These are phyloP conservation scores for Seriola quinqueradiata DNA, from an alignment of 2,113 vertebrate genomes.

Conservation along the genomic window DNA sequence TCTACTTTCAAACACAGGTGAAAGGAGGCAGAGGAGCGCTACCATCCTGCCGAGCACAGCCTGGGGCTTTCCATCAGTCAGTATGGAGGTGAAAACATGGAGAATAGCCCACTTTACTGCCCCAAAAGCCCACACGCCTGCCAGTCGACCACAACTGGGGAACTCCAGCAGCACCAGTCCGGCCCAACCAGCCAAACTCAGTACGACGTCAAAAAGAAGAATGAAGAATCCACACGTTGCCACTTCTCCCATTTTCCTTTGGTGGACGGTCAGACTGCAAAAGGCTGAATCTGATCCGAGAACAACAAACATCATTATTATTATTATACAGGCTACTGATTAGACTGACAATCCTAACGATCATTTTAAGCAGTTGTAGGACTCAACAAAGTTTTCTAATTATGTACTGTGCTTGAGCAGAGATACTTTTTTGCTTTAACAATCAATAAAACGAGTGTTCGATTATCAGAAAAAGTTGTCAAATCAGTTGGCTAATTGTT, in stretches of 20 bases:
- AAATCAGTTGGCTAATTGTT: too few species aligned
- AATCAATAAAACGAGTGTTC: too few species aligned
- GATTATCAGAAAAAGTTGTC: too few species aligned
- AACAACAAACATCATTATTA: constrained; percentile 2
- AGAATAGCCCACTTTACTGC: constrained; percentile 64
- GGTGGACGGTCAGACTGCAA: not conserved
- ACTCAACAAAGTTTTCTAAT: too few species aligned
- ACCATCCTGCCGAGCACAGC: constrained; percentile 51
- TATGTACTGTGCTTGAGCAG: too few species aligned
- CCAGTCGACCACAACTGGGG: constrained; percentile 49
- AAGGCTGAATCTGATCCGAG: constrained; percentile 13
- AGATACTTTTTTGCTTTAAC: too few species aligned
- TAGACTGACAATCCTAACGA: not conserved
- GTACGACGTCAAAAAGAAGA: constrained; percentile 60
- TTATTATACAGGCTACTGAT: not conserved
- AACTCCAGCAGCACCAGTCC: constrained; percentile 40
- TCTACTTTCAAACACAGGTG: constrained; percentile 71
- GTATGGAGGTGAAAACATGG: not conserved
- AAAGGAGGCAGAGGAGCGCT: constrained; percentile 69
- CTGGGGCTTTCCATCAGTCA: constrained; percentile 33
- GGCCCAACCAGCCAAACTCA: constrained; percentile 55
- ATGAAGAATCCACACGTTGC: constrained; percentile 6
- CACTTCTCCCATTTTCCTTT: constrained; percentile 23
- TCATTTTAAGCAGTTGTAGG: too few species aligned
- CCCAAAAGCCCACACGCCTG: constrained; percentile 72